These are phyloP conservation scores for Paraplagusia blochii DNA, from an alignment of 2,113 vertebrate genomes.

Conservation along the genomic window DNA sequence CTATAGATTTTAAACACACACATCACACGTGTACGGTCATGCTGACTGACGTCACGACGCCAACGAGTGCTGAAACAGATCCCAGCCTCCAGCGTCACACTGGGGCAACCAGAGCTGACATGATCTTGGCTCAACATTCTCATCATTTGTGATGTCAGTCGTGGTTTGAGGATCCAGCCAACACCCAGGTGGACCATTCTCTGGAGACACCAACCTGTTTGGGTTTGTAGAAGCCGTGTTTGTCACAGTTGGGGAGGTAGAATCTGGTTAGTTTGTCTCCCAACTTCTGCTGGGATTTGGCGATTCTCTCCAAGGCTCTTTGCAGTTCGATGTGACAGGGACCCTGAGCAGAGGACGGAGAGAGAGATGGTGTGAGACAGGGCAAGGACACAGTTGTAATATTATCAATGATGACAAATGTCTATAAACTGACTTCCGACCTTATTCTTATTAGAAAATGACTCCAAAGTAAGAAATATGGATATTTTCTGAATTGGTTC, in stretches of 20 bases:
- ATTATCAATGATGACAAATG: constrained; percentile 20
- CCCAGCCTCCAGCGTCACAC: neutral
- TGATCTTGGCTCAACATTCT: constrained; percentile 21
- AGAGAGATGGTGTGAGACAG: neutral
- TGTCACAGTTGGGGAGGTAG: constrained; percentile 95
- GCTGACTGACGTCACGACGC: constrained; percentile 7
- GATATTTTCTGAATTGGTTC: no score
- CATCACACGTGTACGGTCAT: constrained; percentile 19
- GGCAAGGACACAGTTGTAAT: neutral
- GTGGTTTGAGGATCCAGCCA: no score
- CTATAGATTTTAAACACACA: neutral
- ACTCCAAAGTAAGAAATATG: no score
- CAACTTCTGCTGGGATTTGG: constrained; percentile 80
- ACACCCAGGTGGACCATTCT: no score
- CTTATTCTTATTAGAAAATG: no score
- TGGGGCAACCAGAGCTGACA: neutral
- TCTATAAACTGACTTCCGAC: neutral
- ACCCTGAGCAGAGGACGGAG: constrained; percentile 63
- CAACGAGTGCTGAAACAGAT: constrained; percentile 22
- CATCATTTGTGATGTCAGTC: no score
- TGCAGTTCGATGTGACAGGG: constrained; percentile 90
- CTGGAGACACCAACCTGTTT: constrained; percentile 83
- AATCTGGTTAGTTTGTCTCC: constrained; percentile 85
- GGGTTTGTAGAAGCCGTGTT: constrained; percentile 87
- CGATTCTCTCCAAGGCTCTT: constrained; percentile 81